A percentile compares a stretch with the other conserved stretches of the same genome.
Evolutionary conservation across 2,113 vertebrate genomes (phyloP).

Genomic region (Motacilla alba): DNA sequence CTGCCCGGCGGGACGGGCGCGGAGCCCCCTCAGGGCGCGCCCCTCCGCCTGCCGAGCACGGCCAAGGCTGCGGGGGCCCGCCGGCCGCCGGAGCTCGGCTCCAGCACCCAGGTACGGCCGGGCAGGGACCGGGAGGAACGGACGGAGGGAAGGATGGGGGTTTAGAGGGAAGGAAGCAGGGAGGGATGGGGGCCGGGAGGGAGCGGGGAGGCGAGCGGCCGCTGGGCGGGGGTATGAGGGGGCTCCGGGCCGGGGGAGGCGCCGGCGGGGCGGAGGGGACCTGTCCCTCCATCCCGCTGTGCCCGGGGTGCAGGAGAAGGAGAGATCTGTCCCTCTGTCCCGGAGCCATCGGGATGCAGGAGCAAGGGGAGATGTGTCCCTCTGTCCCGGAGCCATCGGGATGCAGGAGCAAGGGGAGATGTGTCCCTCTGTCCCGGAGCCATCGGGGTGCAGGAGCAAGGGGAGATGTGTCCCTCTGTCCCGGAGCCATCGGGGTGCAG

Average conservation of each 20-base stretch:
- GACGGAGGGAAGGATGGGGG: background rate
- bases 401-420: too few relatives aligned
- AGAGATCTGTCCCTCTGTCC: too few relatives aligned
- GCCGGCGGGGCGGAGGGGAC: too few relatives aligned
- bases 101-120: conserved; percentile 68
- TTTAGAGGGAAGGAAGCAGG: too few relatives aligned
- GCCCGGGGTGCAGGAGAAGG: too few relatives aligned
- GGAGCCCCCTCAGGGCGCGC: conserved; percentile 75
- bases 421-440: rapidly evolving
- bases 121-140: too few relatives aligned
- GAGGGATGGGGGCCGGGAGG: background rate
- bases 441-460: too few relatives aligned
- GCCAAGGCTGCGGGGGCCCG: conserved; percentile 58
- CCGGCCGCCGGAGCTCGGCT: conserved; percentile 62
- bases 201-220: background rate
- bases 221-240: background rate
- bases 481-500: too few relatives aligned
- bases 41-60: conserved; percentile 79
- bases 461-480: too few relatives aligned
- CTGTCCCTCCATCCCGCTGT: rapidly evolving
- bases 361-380: background rate
- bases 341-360: too few relatives aligned
- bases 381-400: background rate
- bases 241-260: background rate
- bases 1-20: conserved; percentile 79